phyloP scores from a whole-genome alignment of 2,888 invertebrate genomes.

The Caenorhabditis sp. region DNA sequence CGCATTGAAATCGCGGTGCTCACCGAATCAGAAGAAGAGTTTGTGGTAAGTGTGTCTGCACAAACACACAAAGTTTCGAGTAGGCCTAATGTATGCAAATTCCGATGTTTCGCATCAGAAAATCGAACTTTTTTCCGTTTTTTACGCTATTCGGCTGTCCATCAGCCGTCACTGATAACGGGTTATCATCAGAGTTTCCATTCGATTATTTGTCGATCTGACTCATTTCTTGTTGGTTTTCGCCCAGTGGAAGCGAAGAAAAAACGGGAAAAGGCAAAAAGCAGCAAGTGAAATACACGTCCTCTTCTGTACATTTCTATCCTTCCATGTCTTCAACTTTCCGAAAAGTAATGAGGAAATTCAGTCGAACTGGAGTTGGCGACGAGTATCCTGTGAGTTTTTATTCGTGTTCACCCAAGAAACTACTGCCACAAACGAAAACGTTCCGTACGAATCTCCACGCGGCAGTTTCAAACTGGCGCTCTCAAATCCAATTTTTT shows the following conservation, averaged over 20 bases:
- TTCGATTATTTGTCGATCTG: conserved; percentile 46
- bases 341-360: conserved; percentile 28
- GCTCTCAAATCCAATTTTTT: too few species aligned
- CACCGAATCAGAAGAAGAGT: conserved; percentile 30
- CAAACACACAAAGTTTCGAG: conserved; percentile 15
- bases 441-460: too few species aligned
- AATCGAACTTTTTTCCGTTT: conserved; percentile 22
- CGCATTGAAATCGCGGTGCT: conserved; percentile 1
- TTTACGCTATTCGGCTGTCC: conserved; percentile 20
- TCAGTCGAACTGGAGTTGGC: conserved; percentile 20
- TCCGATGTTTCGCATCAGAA: not conserved
- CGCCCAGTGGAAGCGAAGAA: conserved; percentile 6
- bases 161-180: conserved; percentile 25
- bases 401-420: too few species aligned
- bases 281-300: conserved; percentile 1
- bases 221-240: conserved; percentile 51
- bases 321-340: conserved; percentile 30
- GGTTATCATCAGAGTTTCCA: conserved; percentile 41
- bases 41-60: conserved; percentile 24
- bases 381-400: conserved; percentile 32
- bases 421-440: too few species aligned
- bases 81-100: conserved; percentile 25
- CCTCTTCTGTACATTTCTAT: not conserved
- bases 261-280: conserved; percentile 1
- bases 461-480: too few species aligned